A percentile compares a stretch with the other conserved stretches of the same genome.
Conservation (phyloP, 2,113 vertebrate genomes). For the Gnathonemus longibarbis region DNA sequence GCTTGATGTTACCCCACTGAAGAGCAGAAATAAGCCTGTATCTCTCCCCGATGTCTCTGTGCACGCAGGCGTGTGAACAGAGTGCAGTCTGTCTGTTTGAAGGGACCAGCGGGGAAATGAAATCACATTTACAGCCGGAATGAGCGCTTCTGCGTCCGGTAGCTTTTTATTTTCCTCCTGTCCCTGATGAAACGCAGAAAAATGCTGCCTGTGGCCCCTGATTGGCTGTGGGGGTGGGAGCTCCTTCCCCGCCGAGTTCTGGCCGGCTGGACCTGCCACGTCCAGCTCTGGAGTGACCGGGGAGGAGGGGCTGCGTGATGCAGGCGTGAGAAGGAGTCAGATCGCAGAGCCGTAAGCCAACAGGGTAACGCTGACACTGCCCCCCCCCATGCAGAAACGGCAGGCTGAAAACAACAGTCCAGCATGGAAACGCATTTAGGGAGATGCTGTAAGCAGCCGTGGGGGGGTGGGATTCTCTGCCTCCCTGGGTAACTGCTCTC, state of each 20-base stretch:
- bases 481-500: background rate
- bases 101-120: background rate
- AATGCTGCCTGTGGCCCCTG: background rate
- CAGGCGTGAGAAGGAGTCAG: background rate
- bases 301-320: background rate
- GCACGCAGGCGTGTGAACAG: background rate
- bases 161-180: background rate
- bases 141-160: background rate
- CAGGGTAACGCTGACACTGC: background rate
- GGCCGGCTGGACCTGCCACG: background rate
- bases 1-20: background rate
- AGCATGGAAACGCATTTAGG: background rate
- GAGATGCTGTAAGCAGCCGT: background rate
- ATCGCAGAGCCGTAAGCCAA: background rate
- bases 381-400: background rate
- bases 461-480: background rate
- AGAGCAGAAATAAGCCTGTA: background rate
- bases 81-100: background rate
- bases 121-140: background rate
- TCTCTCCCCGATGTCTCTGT: background rate
- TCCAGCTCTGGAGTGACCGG: background rate
- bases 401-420: background rate
- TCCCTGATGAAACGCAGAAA: background rate
- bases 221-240: background rate
- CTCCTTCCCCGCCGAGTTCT: background rate